Percentiles rank a stretch among this genome's conserved stretches.
phyloP scores from a whole-genome alignment of 2,888 invertebrate genomes.

The Cataglyphis albicans region DNA sequence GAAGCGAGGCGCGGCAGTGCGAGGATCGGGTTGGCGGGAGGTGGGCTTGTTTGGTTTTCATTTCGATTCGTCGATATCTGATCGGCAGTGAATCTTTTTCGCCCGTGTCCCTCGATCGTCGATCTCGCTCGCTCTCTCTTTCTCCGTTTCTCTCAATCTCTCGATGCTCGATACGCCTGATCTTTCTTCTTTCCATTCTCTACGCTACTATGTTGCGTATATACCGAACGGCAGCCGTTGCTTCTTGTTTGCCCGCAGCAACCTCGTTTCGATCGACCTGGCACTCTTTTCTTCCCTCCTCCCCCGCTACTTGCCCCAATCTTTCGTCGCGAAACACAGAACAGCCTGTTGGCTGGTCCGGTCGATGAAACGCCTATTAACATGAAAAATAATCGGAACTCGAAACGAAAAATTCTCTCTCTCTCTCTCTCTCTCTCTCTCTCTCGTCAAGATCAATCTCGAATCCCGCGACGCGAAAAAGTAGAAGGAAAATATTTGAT shows the following conservation, averaged over 20 bases:
- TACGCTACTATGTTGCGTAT: conserved; percentile 52
- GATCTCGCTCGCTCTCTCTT: conserved; percentile 32
- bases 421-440: conserved; percentile 5
- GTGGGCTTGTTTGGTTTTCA: conserved; percentile 81
- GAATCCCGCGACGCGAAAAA: not conserved
- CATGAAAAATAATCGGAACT: conserved; percentile 18
- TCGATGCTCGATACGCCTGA: conserved; percentile 21
- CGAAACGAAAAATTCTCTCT: conserved; percentile 20
- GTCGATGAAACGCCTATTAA: conserved; percentile 42
- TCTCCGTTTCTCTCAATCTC: conserved; percentile 3
- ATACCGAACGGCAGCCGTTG: conserved; percentile 45
- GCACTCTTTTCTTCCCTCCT: conserved; percentile 4
- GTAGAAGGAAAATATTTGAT: not conserved
- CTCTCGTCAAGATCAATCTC: conserved; percentile 24
- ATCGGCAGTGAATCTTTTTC: conserved; percentile 65
- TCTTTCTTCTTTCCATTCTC: conserved; percentile 39
- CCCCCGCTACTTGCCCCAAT: conserved; percentile 18
- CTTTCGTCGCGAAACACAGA: conserved; percentile 43
- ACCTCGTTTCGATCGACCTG: conserved; percentile 62
- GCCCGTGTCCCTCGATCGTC: conserved; percentile 47
- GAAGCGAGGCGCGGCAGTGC: conserved; percentile 54
- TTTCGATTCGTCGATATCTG: conserved; percentile 79
- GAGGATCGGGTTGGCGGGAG: conserved; percentile 52
- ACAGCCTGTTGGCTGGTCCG: conserved; percentile 30
- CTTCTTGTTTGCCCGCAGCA: conserved; percentile 72